phyloP scores from a whole-genome alignment of 2,888 invertebrate species.

The Hirtodrosophila cameraria region DNA sequence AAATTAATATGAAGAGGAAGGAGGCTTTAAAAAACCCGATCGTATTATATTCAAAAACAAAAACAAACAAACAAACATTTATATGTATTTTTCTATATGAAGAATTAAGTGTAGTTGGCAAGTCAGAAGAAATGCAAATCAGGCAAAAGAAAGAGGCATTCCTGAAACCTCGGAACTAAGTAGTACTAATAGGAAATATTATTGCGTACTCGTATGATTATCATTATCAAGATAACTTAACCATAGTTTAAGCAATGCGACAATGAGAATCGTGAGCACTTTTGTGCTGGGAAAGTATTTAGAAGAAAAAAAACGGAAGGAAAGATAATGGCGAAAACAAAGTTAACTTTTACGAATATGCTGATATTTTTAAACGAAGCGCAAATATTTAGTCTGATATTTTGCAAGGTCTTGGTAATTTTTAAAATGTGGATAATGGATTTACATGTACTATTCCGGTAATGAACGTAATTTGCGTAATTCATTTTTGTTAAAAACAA shows the following conservation, averaged over 20 bases:
- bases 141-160: slow-evolving; percentile 50
- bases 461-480: not conserved
- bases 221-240: slow-evolving; percentile 22
- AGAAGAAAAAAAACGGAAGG: not conserved
- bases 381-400: slow-evolving; percentile 65
- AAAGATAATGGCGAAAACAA: slow-evolving; percentile 28
- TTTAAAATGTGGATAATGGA: slow-evolving; percentile 7
- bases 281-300: slow-evolving; percentile 35
- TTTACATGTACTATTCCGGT: slow-evolving; percentile 16
- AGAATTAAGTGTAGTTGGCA: slow-evolving; percentile 22
- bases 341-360: slow-evolving; percentile 65
- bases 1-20: slow-evolving; percentile 29
- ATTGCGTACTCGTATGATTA: slow-evolving; percentile 33
- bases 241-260: slow-evolving; percentile 47
- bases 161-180: slow-evolving; percentile 57
- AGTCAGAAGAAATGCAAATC: slow-evolving; percentile 8
- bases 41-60: slow-evolving; percentile 15
- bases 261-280: slow-evolving; percentile 40
- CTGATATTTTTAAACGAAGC: slow-evolving; percentile 55
- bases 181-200: slow-evolving; percentile 17
- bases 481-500: slow-evolving; percentile 9
- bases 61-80: slow-evolving; percentile 36
- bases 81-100: slow-evolving; percentile 69
- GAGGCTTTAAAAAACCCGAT: slow-evolving; percentile 7
- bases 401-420: slow-evolving; percentile 30